Percentiles rank a stretch among this genome's conserved stretches.
Conservation (phyloP, 2,888 invertebrate species). For the Rotaria sp. region DNA sequence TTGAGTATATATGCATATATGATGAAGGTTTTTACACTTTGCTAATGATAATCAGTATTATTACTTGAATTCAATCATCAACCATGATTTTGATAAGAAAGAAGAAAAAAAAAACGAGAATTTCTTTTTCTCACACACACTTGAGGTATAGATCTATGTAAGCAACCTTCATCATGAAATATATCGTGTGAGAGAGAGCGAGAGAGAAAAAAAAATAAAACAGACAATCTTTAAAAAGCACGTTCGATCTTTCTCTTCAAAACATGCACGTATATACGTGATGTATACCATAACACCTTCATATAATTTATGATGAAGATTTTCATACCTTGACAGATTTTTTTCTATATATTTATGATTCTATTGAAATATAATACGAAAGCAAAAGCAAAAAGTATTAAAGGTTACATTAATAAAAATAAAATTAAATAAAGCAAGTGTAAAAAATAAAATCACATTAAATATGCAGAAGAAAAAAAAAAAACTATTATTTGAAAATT, state of each 20-base stretch:
- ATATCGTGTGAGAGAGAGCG: too few species aligned
- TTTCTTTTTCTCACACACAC: neutral
- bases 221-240: neutral
- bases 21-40: neutral
- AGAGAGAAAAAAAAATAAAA: neutral
- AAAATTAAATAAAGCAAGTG: too few species aligned
- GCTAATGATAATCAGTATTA: neutral
- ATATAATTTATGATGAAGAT: neutral
- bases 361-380: neutral
- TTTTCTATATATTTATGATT: neutral
- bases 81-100: neutral
- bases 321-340: neutral
- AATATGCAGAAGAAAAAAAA: too few species aligned
- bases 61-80: neutral
- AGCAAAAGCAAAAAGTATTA: too few species aligned
- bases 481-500: too few species aligned
- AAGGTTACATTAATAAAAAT: too few species aligned
- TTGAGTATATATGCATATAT: neutral
- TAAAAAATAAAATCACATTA: too few species aligned
- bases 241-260: neutral
- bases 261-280: neutral
- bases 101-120: neutral
- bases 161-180: neutral
- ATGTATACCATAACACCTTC: neutral
- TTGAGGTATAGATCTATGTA: neutral